A percentile compares a stretch with the other conserved stretches of the same genome.
Evolutionary conservation across 37 sponge, comb jelly and placozoan species (phyloP).

Genomic region (Beroe ovata): DNA sequence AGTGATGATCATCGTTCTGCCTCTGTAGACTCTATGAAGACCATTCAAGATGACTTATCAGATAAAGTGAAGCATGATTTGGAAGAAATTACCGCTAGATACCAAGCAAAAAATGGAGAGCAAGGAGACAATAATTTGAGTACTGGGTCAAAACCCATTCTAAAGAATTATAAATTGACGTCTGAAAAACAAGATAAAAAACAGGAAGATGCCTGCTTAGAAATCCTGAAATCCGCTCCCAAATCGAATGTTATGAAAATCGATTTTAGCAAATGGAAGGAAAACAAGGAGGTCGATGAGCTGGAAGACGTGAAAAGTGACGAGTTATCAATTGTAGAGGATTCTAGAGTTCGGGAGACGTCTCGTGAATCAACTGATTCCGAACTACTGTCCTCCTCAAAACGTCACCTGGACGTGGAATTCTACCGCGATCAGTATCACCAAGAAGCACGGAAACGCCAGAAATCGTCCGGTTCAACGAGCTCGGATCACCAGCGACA

Average conservation of each 20-base stretch:
- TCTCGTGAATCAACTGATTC: not conserved
- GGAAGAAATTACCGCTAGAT: not conserved
- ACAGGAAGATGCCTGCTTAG: not conserved
- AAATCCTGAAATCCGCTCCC: not conserved
- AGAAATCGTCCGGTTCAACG: not conserved
- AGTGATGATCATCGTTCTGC: not conserved
- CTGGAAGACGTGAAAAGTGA: too few relatives aligned
- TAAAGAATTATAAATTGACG: not conserved
- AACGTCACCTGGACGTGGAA: not conserved
- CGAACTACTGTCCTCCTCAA: not conserved
- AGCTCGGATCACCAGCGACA: not conserved
- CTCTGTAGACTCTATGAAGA: not conserved
- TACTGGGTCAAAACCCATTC: not conserved
- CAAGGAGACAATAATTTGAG: not conserved
- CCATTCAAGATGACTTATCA: not conserved
- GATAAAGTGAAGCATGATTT: slow-evolving; percentile 12
- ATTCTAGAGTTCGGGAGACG: not conserved
- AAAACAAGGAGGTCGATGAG: not conserved
- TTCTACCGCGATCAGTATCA: slow-evolving; percentile 4
- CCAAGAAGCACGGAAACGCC: not conserved
- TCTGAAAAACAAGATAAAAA: not conserved
- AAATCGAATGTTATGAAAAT: slow-evolving; percentile 2
- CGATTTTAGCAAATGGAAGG: slow-evolving; percentile 5
- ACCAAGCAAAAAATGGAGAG: not conserved
- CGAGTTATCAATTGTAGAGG: too few relatives aligned